Evolutionary conservation across 1,140 invertebrate genomes (phyloP).

Genomic region (Melipona quadrifasciata): DNA sequence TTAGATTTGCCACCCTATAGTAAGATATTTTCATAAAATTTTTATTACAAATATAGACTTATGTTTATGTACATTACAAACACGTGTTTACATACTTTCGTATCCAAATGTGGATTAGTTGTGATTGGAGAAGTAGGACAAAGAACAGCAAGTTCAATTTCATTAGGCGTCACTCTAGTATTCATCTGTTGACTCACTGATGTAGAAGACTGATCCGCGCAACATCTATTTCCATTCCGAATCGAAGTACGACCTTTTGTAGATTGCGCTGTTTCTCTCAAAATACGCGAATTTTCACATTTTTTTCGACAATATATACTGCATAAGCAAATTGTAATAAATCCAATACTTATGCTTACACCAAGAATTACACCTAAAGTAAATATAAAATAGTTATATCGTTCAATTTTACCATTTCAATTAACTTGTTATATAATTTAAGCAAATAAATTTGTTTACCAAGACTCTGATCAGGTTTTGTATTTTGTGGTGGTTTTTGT

Average conservation of each 20-base stretch:
- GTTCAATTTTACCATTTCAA: background rate
- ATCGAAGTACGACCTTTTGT: constrained; percentile 70
- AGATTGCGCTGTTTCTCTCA: constrained; percentile 71
- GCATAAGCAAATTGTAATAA: constrained; percentile 76
- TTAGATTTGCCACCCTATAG: constrained; percentile 79
- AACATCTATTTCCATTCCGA: constrained; percentile 76
- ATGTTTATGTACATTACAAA: background rate
- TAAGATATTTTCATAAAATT: background rate
- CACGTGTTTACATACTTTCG: constrained; percentile 63
- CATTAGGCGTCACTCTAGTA: constrained; percentile 67
- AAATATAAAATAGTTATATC: background rate
- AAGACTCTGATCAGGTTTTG: constrained; percentile 77
- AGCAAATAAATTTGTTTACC: constrained; percentile 68
- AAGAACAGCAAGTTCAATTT: constrained; percentile 77
- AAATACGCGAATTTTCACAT: constrained; percentile 73
- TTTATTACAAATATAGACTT: background rate
- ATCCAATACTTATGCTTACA: constrained; percentile 77
- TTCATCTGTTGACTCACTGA: constrained; percentile 73
- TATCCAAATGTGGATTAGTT: constrained; percentile 74
- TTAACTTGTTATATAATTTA: background rate
- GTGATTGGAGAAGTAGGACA: constrained; percentile 74
- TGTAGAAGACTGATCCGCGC: constrained; percentile 74
- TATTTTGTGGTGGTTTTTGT: constrained; percentile 69
- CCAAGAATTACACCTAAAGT: constrained; percentile 75
- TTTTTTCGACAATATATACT: constrained; percentile 78